Percentiles rank a stretch among this genome's conserved stretches.
Evolutionary conservation across 1,140 invertebrate genomes (phyloP).

Genomic region (Pseudomyrmex dendroicus): DNA sequence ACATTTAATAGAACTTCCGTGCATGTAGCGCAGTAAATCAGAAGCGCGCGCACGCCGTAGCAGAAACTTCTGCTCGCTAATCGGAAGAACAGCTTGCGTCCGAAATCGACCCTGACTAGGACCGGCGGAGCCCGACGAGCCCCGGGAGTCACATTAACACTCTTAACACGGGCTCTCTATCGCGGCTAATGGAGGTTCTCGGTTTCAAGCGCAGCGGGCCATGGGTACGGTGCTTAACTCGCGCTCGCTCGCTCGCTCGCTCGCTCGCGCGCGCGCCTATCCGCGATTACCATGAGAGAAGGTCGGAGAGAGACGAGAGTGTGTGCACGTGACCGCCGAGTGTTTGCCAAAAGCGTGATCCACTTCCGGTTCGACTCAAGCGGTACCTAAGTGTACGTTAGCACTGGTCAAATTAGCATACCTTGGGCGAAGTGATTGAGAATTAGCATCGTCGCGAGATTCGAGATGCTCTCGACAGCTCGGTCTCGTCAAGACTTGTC

Average conservation of each 20-base stretch:
- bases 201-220: slow-evolving; percentile 64
- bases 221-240: slow-evolving; percentile 76
- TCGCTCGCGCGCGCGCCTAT: slow-evolving; percentile 58
- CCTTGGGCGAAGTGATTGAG: neutral
- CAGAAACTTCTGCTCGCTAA: slow-evolving; percentile 59
- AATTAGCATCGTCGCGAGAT: slow-evolving; percentile 22
- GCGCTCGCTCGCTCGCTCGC: neutral
- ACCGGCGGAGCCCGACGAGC: slow-evolving; percentile 61
- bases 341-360: slow-evolving; percentile 69
- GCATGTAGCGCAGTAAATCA: slow-evolving; percentile 13
- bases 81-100: slow-evolving; percentile 70
- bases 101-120: slow-evolving; percentile 71
- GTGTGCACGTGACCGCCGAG: slow-evolving; percentile 68
- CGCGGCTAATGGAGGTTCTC: slow-evolving; percentile 79
- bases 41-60: neutral
- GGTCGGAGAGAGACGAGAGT: slow-evolving; percentile 45
- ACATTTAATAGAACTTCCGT: slow-evolving; percentile 38
- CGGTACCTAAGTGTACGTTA: slow-evolving; percentile 34
- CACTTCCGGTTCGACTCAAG: slow-evolving; percentile 57
- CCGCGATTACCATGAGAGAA: slow-evolving; percentile 78
- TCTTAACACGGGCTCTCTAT: slow-evolving; percentile 77
- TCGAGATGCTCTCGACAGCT: neutral
- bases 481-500: neutral
- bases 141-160: slow-evolving; percentile 75
- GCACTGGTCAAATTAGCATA: slow-evolving; percentile 22